Evolutionary conservation across 1,140 invertebrate genomes (phyloP), one percentile per base, ranked within the genome.

Genomic region (Planococcus citri): DNA sequence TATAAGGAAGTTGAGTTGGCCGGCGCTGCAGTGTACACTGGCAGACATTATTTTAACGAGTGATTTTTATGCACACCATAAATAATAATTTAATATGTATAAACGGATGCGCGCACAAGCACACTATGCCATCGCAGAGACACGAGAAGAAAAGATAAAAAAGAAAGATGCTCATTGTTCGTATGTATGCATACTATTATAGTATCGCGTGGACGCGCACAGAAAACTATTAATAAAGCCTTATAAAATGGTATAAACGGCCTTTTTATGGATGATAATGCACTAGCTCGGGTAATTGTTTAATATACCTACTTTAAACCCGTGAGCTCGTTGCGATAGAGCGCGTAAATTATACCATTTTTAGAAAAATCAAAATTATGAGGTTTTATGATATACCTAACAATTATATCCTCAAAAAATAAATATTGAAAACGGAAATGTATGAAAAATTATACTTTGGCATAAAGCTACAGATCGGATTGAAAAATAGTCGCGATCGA

Each of bases 1-100:
- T 33, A 37, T 37, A 37, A 51, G 41, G 41, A 51, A 51, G 41
- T 51, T 17, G 17, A 20, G 29, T 33, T 33, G 12, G 41, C 41
- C 12, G 41, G 41, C 41, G 41, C 41, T 51, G n/a, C 41, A n/a
- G n/a, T n/a, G 41, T 51, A 51, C 41, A 9, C 41, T 3, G 41
- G 41, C 41, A 51, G 41, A 51, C 41, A 51, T 51, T 51, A 51
- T 51, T 51, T 51, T 51, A 51, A 51, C 41, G 41, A 51, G 41
- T 51, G 41, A 51, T 51, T 51, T 51, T 51, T 51, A 51, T 51
- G 41, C 41, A 51, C 41, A 20, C 41, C 41, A 51, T 51, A 51
- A 51, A 51, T 51, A 51, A 51, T 51, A 51, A 51, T 51, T 51
- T 51, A 51, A 51, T 51, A 33, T 33, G 29, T 33, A 51, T 51